phyloP scores from a whole-genome alignment of 2,797 vertebrate species.

The Paratrypauchen microcephalus region DNA sequence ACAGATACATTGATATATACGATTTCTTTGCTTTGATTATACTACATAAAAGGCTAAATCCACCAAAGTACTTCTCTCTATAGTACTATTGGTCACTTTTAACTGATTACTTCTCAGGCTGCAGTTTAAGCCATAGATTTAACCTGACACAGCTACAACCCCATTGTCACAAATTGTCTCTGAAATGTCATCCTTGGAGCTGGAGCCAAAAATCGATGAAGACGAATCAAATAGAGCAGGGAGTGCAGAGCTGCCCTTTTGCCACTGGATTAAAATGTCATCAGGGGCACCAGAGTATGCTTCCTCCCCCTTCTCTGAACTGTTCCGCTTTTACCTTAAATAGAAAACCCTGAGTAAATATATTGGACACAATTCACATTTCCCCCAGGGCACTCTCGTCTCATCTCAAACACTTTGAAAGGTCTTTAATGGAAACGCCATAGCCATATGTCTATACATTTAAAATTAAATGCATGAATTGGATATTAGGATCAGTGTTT shows the following conservation, averaged over 20 bases:
- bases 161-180: neutral
- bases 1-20: too few relatives aligned
- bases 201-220: neutral
- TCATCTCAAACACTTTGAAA: neutral
- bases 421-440: neutral
- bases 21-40: too few relatives aligned
- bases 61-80: too few relatives aligned
- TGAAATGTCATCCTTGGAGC: neutral
- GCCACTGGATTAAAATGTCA: neutral
- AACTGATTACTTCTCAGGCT: too few relatives aligned
- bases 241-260: neutral
- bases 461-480: neutral
- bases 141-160: neutral
- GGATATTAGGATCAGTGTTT: neutral
- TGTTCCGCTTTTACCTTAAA: neutral
- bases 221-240: neutral
- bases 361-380: neutral
- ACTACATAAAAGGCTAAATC: too few relatives aligned
- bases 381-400: neutral
- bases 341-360: neutral
- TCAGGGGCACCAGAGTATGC: neutral
- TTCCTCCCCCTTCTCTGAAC: neutral
- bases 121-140: neutral
- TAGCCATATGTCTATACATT: neutral
- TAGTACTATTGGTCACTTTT: too few relatives aligned